These are phyloP conservation scores for Oxytorus armatus DNA, from an alignment of 2,888 invertebrate species.

Conservation along the genomic window DNA sequence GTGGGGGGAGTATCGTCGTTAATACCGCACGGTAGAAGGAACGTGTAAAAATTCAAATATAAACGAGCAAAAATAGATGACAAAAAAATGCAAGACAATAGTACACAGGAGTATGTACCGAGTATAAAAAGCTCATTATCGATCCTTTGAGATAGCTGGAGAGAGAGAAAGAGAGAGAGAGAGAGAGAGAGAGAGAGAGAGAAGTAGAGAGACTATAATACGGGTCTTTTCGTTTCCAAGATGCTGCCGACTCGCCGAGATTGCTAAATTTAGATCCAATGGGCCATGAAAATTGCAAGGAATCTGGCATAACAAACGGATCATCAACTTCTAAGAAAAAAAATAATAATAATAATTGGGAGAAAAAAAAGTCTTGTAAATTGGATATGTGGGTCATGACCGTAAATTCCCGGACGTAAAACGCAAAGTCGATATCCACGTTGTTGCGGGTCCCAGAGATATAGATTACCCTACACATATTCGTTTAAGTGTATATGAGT, in stretches of 20 bases:
- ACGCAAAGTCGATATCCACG: conserved; percentile 23
- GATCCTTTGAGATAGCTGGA: conserved; percentile 66
- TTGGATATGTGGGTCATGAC: conserved; percentile 29
- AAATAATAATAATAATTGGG: too few relatives aligned
- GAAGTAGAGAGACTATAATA: too few relatives aligned
- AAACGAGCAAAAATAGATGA: conserved; percentile 35
- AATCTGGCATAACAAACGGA: conserved; percentile 15
- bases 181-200: conserved; percentile 39
- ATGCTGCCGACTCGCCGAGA: conserved; percentile 18
- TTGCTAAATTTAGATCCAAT: conserved; percentile 46
- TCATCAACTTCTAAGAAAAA: too few relatives aligned
- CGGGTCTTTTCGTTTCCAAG: too few relatives aligned
- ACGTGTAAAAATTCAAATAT: conserved; percentile 31
- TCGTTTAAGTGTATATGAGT: conserved; percentile 12
- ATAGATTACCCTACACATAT: conserved; percentile 29
- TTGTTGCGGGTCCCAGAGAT: conserved; percentile 16
- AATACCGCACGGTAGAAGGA: neutral
- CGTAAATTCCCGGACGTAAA: conserved; percentile 26
- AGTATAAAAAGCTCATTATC: conserved; percentile 56
- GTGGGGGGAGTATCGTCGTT: conserved; percentile 6
- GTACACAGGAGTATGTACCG: neutral
- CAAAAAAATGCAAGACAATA: conserved; percentile 11
- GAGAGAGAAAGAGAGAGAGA: conserved; percentile 29
- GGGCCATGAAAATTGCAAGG: conserved; percentile 34
- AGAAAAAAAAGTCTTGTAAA: neutral